These are phyloP conservation scores for Gulo gulo DNA, from an alignment of 2,113 vertebrate genomes.

Conservation along the genomic window DNA sequence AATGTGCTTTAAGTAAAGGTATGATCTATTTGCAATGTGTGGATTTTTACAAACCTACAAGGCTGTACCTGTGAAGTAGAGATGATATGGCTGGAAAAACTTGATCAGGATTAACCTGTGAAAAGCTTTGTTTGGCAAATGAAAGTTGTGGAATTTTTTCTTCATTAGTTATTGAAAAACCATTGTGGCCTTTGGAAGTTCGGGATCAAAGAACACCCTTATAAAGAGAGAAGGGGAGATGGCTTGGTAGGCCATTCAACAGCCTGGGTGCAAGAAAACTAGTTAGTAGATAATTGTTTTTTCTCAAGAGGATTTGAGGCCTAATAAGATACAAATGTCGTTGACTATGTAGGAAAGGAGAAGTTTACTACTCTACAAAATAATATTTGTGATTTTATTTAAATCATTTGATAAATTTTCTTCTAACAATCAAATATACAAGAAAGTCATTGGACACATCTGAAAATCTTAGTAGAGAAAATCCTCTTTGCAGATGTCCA, in stretches of 20 bases:
- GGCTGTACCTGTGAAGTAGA: neutral
- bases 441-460: neutral
- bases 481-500: neutral
- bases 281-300: neutral
- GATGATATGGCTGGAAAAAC: neutral
- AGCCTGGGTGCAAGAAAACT: neutral
- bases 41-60: neutral
- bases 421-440: neutral
- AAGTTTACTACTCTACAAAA: neutral
- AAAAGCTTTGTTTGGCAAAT: neutral
- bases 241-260: neutral
- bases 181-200: neutral
- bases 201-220: neutral
- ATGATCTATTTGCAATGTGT: neutral
- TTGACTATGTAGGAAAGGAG: neutral
- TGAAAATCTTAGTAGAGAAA: neutral
- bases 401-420: neutral
- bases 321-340: neutral
- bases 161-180: neutral
- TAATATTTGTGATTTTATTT: neutral
- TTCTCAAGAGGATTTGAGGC: neutral
- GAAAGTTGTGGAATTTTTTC: neutral
- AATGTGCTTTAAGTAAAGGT: neutral
- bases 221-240: neutral
- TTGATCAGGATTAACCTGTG: neutral